Base-by-base conservation (phyloP, 2,888 invertebrate genomes). In the Drosophila falleni region DNA sequence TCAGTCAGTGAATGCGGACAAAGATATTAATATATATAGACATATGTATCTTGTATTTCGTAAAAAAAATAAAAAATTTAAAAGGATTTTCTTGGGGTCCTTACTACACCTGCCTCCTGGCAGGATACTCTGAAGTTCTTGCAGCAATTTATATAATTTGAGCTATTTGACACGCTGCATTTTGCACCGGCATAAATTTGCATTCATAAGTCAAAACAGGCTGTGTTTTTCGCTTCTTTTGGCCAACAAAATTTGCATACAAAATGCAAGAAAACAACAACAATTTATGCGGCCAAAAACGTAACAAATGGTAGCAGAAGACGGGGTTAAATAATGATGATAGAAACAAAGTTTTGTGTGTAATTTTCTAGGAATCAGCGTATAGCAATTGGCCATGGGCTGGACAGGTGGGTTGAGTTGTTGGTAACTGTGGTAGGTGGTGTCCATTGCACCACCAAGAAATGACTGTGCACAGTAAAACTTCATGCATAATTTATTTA, bases 401-500 rank as follows among this genome's bases (percentile, higher is more conserved):
- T 11, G 51, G 55, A 55, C 37, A 56, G 29, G 31, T 47, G 33
- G 42, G 26, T 26, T 10, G 19, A 44, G 39, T 42, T 55, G 15
- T 42, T 50, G 23, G 10, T 19, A 26, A 15, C 49, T 13, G n/a
- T 4, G 29, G 41, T 39, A 41, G 35, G 19, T 64, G 55, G 35
- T 51, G 58, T 55, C 33, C 35, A 42, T 54, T 47, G 54, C 55
- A 60, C 42, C 59, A 56, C 46, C 49, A 51, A 47, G 37, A 47
- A 42, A 66, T 50, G 61, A 53, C 65, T 49, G 49, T 56, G 56
- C 59, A 61, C 29, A 70, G 65, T 58, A 59, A 58, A 74, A 76
- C 74, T 67, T 78, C 55, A 71, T 87, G 85, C 80, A 84, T 89
- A 89, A 90, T 91, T 91, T 91, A 86, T 89, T 88, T 90, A 90